Evolutionary conservation across 35 echinoderm and acorn worm species (phyloP), one percentile per base, ranked within the genome.

Genomic region (Hemicentrotus pulcherrimus): DNA sequence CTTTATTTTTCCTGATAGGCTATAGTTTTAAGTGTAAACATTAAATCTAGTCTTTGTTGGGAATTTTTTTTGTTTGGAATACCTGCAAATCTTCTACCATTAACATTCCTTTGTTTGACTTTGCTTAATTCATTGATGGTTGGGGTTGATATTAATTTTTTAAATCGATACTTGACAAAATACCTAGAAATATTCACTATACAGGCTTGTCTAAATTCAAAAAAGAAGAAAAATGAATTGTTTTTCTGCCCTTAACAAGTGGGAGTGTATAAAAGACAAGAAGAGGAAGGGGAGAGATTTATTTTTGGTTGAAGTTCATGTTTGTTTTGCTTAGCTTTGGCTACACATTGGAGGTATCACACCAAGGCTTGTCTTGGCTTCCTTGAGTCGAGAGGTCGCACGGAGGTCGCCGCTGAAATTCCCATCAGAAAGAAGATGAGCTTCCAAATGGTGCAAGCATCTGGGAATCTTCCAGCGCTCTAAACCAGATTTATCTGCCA

Each of bases 291-390:
- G 88, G 18, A 0, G 31, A 90, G 46, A 90, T 90, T 90, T 90
- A 90, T 90, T 90, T 90, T 90, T 33, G 88, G 32, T 90, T 90
- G 88, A 90, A 86, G 88, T 90, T 90, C 31, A 90, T 90, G 88
- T 90, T 90, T 90, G 88, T 90, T 90, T 90, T 90, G 88, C 88
- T 90, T 90, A 90, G 88, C 88, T 47, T 16, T 45, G 32, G 88
- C 65, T 90, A 47, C 88, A 90, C 88, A 90, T 90, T 90, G 88
- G 9, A 9, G n/a, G 14, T 32, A 90, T 78, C 65, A 78, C 65
- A 78, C 24, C 65, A 90, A 90, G 32, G 6, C 32, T 35, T 45
- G 88, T 90, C 88, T 47, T 47, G 12, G 15, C 10, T 90, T 45
- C 6, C 88, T 90, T 15, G 32, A 33, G 32, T 46, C n/a, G 15